Evolutionary conservation across 2,113 vertebrate genomes (phyloP), one percentile per base, ranked within the genome.

Genomic region (Circaetus gallicus): DNA sequence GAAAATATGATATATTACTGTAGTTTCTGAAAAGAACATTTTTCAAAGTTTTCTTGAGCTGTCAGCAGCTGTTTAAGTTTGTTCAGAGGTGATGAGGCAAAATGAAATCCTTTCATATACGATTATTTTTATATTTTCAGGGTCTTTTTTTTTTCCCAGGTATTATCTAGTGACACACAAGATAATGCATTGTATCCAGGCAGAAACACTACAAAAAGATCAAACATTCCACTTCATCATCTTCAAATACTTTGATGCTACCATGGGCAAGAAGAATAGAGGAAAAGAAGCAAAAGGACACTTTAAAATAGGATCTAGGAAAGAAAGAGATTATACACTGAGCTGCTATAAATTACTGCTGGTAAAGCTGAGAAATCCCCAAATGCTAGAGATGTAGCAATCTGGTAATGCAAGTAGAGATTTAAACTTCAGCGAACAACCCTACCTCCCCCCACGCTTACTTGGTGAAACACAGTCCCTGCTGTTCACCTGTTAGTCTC

Each of bases 91-190:
- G 77, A 89, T 89, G 83, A 89, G 63, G 89, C 49, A 88, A 96
- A 96, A 82, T 87, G 38, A 95, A 96, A 94, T 96, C 38, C 92
- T 92, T 92, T 88, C 40, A 26, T 88, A 69, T 72, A 65, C 93
- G 78, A 96, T 95, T 96, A 95, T 94, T 96, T 93, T 97, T 93
- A 76, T 96, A 94, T 95, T 96, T 95, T 93, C 58, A 69, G 38
- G 53, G 55, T 86, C 34, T 84, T 84, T 77, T 63, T 63, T 82
- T n/a, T 5, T 50, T 12, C 13, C 15, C 26, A 84, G 55, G 86
- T 89, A 88, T 82, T 96, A 91, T 94, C 87, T 93, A 79, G 87
- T 79, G 73, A 45, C 80, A 93, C 56, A 53, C 36, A 76, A 93
- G 29, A 69, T 79, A 93, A 90, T 94, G 29, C 73, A 82, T 71